A percentile compares a stretch with the other conserved stretches of the same genome.
phyloP scores from a whole-genome alignment of 2,113 vertebrate species.

The Amphiprion percula region DNA sequence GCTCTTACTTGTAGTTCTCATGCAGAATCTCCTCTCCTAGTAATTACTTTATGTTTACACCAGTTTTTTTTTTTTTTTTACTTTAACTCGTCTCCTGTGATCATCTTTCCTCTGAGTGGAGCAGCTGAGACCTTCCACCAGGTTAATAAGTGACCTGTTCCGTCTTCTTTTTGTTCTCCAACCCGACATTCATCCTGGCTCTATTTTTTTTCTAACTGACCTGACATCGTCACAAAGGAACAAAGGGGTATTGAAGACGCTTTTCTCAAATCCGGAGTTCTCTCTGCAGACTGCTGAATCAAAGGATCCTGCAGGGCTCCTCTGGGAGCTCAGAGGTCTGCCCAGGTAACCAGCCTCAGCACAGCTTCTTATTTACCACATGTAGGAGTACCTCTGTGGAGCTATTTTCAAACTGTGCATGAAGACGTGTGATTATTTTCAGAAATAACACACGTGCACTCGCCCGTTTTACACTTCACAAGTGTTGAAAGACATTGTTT shows the following conservation, averaged over 20 bases:
- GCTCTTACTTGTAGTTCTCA: neutral
- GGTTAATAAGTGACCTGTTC: conserved; percentile 1
- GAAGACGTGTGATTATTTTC: conserved; percentile 28
- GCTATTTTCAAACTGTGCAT: neutral
- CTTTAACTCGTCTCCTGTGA: neutral
- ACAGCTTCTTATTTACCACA: neutral
- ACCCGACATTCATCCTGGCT: neutral
- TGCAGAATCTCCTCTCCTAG: neutral
- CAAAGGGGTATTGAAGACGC: conserved; percentile 45
- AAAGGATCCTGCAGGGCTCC: conserved; percentile 21
- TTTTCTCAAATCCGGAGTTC: conserved; percentile 12
- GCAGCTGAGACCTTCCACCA: neutral
- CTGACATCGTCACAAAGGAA: conserved; percentile 41
- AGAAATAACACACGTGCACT: neutral
- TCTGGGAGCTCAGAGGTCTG: neutral
- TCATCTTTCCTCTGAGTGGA: neutral
- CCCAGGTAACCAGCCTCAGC: conserved; percentile 18
- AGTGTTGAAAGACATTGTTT: neutral
- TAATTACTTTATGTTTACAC: neutral
- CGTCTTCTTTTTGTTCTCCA: neutral
- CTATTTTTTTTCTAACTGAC: conserved; percentile 6
- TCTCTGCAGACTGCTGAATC: conserved; percentile 30
- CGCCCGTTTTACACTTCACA: neutral
- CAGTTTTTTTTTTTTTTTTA: neutral
- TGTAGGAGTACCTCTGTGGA: neutral